Conservation (phyloP, 2,113 vertebrate species). For the Conger conger region DNA sequence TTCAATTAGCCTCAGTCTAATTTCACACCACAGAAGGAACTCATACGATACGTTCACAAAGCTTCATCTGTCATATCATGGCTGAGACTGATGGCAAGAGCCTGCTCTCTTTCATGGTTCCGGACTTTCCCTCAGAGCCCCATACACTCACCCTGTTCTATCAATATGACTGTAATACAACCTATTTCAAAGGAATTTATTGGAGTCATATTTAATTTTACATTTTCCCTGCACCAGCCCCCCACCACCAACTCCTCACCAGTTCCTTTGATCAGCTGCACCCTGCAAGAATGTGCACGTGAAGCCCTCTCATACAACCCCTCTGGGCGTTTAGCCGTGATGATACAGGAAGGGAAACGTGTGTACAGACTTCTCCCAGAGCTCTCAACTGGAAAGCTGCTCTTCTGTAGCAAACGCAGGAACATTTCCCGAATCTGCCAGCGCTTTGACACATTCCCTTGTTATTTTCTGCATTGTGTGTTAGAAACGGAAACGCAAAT, state of each 20-base stretch:
- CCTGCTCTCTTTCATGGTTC: not conserved
- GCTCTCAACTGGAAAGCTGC: not conserved
- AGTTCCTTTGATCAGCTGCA: not conserved
- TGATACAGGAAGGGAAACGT: not conserved
- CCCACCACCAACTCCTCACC: not conserved
- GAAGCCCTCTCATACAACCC: not conserved
- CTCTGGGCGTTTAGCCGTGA: not conserved
- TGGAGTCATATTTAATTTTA: not conserved
- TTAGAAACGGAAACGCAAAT: not conserved
- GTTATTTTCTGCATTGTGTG: not conserved
- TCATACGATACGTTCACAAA: not conserved
- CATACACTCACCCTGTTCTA: not conserved
- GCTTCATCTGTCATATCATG: not conserved
- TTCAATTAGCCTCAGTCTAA: constrained; percentile 3
- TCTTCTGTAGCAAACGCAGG: not conserved
- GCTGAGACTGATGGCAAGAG: not conserved
- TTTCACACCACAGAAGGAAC: not conserved
- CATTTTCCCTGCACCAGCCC: not conserved
- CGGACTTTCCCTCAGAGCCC: not conserved
- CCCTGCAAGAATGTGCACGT: not conserved
- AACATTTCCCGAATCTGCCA: not conserved
- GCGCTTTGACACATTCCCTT: not conserved
- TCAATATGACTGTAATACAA: not conserved
- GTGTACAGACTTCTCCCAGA: not conserved
- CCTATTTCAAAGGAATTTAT: not conserved